Base-by-base conservation (phyloP, 2,113 vertebrate genomes). In the Oncorhynchus gorbuscha region DNA sequence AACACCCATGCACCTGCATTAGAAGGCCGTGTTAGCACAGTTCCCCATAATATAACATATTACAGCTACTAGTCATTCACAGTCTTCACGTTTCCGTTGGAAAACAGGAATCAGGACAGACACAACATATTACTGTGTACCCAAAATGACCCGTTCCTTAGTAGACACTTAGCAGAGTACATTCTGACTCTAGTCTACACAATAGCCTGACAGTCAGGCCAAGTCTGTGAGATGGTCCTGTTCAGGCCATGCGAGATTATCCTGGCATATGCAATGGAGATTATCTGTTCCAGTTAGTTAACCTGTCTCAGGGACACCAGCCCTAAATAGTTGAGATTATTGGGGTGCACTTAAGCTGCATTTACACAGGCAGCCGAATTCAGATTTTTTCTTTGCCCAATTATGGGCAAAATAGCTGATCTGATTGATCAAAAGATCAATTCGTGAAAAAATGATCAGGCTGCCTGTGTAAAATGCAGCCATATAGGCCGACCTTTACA, bases 71-170 rank as follows among this genome's bases (percentile, higher is more conserved):
- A 14, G 16, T 4, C 5, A 73, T 79, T 70, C 67, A 30, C 51
- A 24, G 66, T 59, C 20, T 67, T 30, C 11, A 3, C 26, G 16
- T 13, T 62, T 45, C 5, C 16, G 51, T 55, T 55, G 51, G 51
- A 16, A 14, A 55, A 55, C 14, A 55, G 51, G 16, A 18, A 5
- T 5, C 16, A 55, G 65, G 32, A 30, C 39, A 69, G 77, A 79
- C 72, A 71, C 32, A 79, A 70, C 61, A 26, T 16, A 26, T 30
- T 30, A 67, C 30, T 67, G 65, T 67, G 32, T 5, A 67, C 65
- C 65, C 24, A 30, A 16, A 28, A 18, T 30, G 5, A 30, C 26
- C 11, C 30, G 3, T 18, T 14, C 65, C 65, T 7, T 11, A 14
- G 65, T 16, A 55, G 51, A 55, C 5, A 55, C 39, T 1, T 67